Evolutionary conservation across 2,113 vertebrate genomes (phyloP), one percentile per base, ranked within the genome.

Genomic region (Paedocypris sp.): DNA sequence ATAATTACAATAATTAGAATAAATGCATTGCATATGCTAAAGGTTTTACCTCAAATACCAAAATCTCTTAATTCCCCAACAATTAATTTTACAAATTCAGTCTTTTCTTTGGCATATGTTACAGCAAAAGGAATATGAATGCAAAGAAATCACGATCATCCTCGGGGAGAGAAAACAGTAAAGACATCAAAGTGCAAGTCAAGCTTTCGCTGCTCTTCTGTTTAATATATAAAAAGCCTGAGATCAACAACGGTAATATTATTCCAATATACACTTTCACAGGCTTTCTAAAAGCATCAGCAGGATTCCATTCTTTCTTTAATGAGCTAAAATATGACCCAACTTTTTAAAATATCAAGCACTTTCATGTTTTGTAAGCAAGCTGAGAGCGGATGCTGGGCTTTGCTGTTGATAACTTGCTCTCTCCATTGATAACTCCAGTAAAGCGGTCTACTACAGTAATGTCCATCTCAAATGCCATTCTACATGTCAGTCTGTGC

Each of bases 351-450:
- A 54, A 39, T 54, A 15, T 28, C 35, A 39, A 6, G 4, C 35
- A 5, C 36, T 25, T 25, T 41, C 20, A 39, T 28, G 52, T 45
- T 19, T 32, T 2, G 3, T n/a, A 29, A 25, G 1, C 8, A 32
- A 59, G 48, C 35, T 8, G n/a, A n/a, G 43, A 12, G 38, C 5
- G 25, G 6, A 7, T 16, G 10, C 5, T 25, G 47, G 19, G 38
- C 29, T 63, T 41, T 53, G 35, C 48, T 43, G 15, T 70, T 57
- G 59, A 18, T 9, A 64, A 62, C 65, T 61, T 39, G 36, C 22
- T 5, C 7, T 48, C 54, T 18, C 20, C 10, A 19, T 31, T 45
- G 23, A 48, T 33, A 35, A 51, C 53, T 62, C 16, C 35, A 5
- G 18, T n/a, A 32, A 31, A 41, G 33, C 51, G 35, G 22, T 35